Base-by-base conservation (phyloP, 2,888 invertebrate species). In the Troides oblongomaculatus region DNA sequence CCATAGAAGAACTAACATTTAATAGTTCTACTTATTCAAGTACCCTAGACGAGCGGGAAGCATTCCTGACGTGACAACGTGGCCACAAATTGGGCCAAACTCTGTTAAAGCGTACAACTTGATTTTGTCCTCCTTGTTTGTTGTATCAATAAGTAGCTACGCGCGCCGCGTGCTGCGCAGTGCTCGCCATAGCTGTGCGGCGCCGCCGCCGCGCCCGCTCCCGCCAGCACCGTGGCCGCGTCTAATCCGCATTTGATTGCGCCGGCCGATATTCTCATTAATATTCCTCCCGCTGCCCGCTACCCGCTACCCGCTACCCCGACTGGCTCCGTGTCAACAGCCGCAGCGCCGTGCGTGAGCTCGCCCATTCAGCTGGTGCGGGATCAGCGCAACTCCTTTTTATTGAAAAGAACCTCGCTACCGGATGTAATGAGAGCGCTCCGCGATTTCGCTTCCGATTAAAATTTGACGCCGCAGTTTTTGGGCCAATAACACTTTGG, bases 221-320 rank as follows among this genome's bases (percentile, higher is more conserved):
- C 30, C 63, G 23, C 23, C 39, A 7, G 39, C 39, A 10, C 39
- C n/a, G 62, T 61, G 64, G 59, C 71, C 6, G 21, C 67, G 46
- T 70, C 72, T 79, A 78, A 79, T 77, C 78, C 78, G 71, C 62
- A 72, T 79, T 79, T 79, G 79, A 79, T 79, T 79, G 79, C 78
- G 72, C 66, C 53, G 64, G 53, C 68, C 73, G 71, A 71, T 72
- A 68, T 71, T 64, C 73, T 72, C 73, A 75, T 75, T 75, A 75
- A 74, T 72, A 66, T 70, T 62, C 69, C 64, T 7, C 39, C 39
- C 39, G 39, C 39, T 10, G 8, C 39, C 39, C 39, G 57, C 14
- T 64, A 64, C 69, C 64, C 53, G 56, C 61, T 64, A 30, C 39
- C 53, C 61, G 65, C 65, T 64, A 65, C 30, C 65, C 65, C 65